Evolutionary conservation across 1,140 invertebrate genomes (phyloP).

Genomic region (Sweltsa coloradensis): DNA sequence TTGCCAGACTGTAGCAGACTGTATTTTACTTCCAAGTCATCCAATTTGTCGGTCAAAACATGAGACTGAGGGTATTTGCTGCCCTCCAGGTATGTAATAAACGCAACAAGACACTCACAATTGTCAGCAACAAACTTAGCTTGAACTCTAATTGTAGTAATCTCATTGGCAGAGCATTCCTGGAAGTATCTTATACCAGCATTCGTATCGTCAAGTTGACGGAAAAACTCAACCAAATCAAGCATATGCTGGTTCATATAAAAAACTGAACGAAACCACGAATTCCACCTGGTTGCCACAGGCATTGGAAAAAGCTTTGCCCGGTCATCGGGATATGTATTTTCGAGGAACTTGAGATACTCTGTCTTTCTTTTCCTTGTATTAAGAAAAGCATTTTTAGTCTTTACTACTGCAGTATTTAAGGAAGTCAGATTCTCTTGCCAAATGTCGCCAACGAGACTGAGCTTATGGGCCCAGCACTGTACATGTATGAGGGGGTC

Average conservation of each 20-base stretch:
- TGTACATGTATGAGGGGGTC: not conserved
- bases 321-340: not conserved
- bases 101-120: not conserved
- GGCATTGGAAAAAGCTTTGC: slow-evolving; percentile 6
- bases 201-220: not conserved
- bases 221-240: slow-evolving; percentile 5
- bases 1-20: not conserved
- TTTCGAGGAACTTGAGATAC: slow-evolving; percentile 2
- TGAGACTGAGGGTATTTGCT: not conserved
- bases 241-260: not conserved
- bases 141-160: not conserved
- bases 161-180: not conserved
- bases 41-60: not conserved
- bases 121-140: slow-evolving; percentile 4
- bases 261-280: slow-evolving; percentile 6
- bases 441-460: not conserved
- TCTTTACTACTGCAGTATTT: slow-evolving; percentile 1
- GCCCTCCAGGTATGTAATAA: slow-evolving; percentile 2
- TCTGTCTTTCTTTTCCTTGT: not conserved
- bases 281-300: slow-evolving; percentile 5
- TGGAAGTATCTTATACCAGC: slow-evolving; percentile 1
- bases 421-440: not conserved
- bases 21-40: slow-evolving; percentile 1
- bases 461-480: slow-evolving; percentile 2
- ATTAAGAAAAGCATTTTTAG: slow-evolving; percentile 2